Base-by-base conservation (phyloP, 2,797 vertebrate genomes). In the Labeo calbasu region DNA sequence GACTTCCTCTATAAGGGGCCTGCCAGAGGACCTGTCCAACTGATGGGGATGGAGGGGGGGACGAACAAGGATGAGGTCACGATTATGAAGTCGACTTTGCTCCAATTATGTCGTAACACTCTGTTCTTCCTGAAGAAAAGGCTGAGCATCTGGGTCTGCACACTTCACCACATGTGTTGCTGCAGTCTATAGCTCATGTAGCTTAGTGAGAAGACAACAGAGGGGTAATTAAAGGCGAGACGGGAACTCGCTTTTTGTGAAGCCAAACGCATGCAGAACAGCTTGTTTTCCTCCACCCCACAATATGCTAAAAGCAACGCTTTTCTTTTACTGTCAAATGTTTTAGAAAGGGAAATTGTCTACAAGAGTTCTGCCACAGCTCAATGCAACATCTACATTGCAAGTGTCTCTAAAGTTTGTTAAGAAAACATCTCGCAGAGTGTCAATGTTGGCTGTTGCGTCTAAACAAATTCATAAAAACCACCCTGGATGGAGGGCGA, bases 51-150 rank as follows among this genome's bases (percentile, higher is more conserved):
- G 25, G 81, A 86, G 10, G 4, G 66, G 32, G 25, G 46, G 75
- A 84, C 9, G 2, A 68, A 48, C 53, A 86, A 78, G 83, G 77
- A 86, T 88, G 89, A 89, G 65, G 85, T 88, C 89, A 89, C 85
- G n/a, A 84, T 59, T 82, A 71, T 69, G 50, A 82, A 83, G 86
- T 66, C 51, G 79, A 71, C 68, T 84, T 79, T 63, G 61, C 86
- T 86, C 68, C 88, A 88, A 84, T 82, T 88, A 89, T 85, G 81
- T 50, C 65, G 78, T 76, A 89, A 88, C 86, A 71, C 53, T 55
- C 77, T 88, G 71, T 86, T 86, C 84, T 72, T 86, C 75, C 77
- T 83, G 61, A 84, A 53, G 77, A 79, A 70, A 43, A 77, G 70
- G 63, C 50, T 61, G 40, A 79, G 73, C 63, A 86, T 87, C 69